Conservation (phyloP, 2,113 vertebrate species). For the Gnathonemus longibarbis region DNA sequence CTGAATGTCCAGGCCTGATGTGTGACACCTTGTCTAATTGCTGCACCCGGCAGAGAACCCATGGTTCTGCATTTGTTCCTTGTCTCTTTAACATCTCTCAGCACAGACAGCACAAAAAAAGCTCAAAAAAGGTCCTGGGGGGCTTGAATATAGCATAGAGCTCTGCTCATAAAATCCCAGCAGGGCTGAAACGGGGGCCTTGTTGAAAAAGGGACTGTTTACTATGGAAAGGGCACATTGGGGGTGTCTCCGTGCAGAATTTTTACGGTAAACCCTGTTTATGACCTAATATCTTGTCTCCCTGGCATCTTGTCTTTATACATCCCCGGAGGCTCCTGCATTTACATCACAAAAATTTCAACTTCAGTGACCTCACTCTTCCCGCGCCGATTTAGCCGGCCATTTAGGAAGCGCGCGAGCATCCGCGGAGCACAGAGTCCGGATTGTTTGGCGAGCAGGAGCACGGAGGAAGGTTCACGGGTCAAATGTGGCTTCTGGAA, state of each 20-base stretch:
- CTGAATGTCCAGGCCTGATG: not conserved
- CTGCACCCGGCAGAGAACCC: not conserved
- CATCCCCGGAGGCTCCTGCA: slow-evolving; percentile 61
- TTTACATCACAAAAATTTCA: slow-evolving; percentile 68
- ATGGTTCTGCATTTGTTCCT: not conserved
- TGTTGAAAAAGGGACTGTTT: slow-evolving; percentile 30
- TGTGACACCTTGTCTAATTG: not conserved
- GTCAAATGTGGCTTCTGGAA: slow-evolving; percentile 25
- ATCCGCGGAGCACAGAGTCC: slow-evolving; percentile 38
- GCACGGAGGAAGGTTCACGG: slow-evolving; percentile 21
- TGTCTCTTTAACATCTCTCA: not conserved
- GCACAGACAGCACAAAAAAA: not conserved
- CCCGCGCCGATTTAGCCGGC: slow-evolving; percentile 44
- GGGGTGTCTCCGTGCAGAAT: slow-evolving; percentile 16
- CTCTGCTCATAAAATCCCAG: not conserved
- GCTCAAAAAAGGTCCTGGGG: not conserved
- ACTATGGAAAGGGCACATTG: not conserved
- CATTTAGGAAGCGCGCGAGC: slow-evolving; percentile 52
- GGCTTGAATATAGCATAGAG: not conserved
- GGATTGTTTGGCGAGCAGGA: slow-evolving; percentile 29
- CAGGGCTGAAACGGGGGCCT: not conserved
- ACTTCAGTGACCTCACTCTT: slow-evolving; percentile 54
- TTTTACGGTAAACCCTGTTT: slow-evolving; percentile 36
- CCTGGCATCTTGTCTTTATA: slow-evolving; percentile 54
- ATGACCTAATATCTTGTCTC: slow-evolving; percentile 51